Percentiles rank a stretch among this genome's conserved stretches.
These are phyloP conservation scores for Plagodis dolabraria DNA, from an alignment of 2,888 invertebrate genomes.

Conservation along the genomic window DNA sequence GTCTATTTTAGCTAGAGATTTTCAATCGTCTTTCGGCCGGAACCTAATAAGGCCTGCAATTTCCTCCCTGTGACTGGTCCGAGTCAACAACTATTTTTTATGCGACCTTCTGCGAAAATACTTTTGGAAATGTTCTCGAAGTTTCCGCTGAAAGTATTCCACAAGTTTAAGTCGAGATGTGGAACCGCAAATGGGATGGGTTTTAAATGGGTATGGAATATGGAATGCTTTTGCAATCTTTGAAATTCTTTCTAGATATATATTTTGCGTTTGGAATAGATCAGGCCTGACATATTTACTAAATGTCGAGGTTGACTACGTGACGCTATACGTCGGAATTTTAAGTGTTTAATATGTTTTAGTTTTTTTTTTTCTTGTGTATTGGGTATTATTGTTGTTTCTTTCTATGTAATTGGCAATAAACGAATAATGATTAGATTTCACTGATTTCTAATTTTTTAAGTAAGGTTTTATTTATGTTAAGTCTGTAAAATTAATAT, in stretches of 20 bases:
- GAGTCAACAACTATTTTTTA: constrained; percentile 68
- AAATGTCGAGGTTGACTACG: no score
- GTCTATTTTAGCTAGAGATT: constrained; percentile 61
- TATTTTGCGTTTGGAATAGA: background rate
- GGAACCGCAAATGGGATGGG: constrained; percentile 8
- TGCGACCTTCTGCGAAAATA: constrained; percentile 59
- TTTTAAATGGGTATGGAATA: constrained; percentile 16
- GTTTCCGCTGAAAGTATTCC: constrained; percentile 28
- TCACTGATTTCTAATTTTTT: no score
- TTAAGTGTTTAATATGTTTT: no score
- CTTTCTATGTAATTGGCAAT: no score
- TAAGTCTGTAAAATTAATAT: no score
- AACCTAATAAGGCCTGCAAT: constrained; percentile 79
- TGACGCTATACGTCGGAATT: no score
- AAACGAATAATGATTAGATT: no score
- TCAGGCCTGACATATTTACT: background rate
- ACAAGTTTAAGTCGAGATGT: constrained; percentile 11
- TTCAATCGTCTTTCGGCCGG: constrained; percentile 68
- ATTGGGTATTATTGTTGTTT: no score
- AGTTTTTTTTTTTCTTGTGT: no score
- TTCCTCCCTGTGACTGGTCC: constrained; percentile 61
- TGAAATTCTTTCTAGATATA: background rate
- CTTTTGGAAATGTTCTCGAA: constrained; percentile 48
- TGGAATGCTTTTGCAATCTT: constrained; percentile 13
- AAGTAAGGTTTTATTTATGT: no score